phyloP scores from a whole-genome alignment of 1,140 invertebrate genomes.

The Theocolax elegans region DNA sequence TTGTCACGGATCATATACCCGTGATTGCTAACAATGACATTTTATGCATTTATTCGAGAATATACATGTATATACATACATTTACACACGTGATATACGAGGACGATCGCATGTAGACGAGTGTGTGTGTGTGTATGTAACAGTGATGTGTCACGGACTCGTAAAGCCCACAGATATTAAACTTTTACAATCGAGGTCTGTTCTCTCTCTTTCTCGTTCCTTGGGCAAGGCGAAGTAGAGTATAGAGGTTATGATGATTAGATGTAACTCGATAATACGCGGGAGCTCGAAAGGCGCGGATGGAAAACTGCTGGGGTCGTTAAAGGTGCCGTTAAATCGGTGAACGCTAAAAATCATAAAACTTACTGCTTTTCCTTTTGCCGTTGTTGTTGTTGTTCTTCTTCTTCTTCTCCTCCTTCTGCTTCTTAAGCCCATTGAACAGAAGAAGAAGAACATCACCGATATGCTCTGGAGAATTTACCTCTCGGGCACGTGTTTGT shows the following conservation, averaged over 20 bases:
- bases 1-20: too few relatives aligned
- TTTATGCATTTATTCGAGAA: neutral
- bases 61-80: neutral
- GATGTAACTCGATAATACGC: slow-evolving; percentile 66
- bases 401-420: too few relatives aligned
- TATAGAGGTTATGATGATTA: slow-evolving; percentile 68
- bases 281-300: slow-evolving; percentile 25
- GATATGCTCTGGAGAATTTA: slow-evolving; percentile 12
- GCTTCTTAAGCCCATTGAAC: too few relatives aligned
- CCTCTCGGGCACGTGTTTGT: slow-evolving; percentile 10
- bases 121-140: neutral
- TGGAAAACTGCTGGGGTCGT: slow-evolving; percentile 50
- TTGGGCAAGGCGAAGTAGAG: slow-evolving; percentile 33
- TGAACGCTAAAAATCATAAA: slow-evolving; percentile 62
- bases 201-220: slow-evolving; percentile 1
- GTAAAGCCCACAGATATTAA: slow-evolving; percentile 67
- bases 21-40: too few relatives aligned
- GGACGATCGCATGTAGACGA: neutral
- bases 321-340: slow-evolving; percentile 66
- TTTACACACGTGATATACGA: too few relatives aligned
- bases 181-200: slow-evolving; percentile 63
- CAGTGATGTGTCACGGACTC: slow-evolving; percentile 56
- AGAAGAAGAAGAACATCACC: neutral
- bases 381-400: too few relatives aligned
- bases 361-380: neutral